phyloP scores from a whole-genome alignment of 2,888 invertebrate genomes.

The Scotopteryx bipunctaria region DNA sequence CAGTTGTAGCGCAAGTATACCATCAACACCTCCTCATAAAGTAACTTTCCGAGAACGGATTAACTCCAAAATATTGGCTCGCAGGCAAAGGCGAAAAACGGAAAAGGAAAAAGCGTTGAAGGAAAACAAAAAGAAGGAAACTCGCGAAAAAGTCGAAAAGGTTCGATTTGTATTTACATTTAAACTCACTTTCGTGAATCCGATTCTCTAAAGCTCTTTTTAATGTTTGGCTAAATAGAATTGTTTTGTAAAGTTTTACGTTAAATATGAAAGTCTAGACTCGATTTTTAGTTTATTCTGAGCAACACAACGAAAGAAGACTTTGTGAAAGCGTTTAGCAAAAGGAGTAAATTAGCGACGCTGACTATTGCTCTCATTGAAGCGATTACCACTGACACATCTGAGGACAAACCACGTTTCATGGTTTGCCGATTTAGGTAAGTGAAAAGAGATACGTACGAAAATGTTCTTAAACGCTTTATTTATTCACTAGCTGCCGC shows the following conservation, averaged over 20 bases:
- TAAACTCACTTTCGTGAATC: conserved; percentile 34
- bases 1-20: conserved; percentile 44
- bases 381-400: conserved; percentile 91
- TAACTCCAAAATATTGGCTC: conserved; percentile 57
- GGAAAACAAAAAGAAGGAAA: conserved; percentile 54
- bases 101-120: conserved; percentile 48
- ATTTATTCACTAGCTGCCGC: no score
- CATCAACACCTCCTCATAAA: conserved; percentile 48
- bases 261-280: conserved; percentile 5
- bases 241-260: conserved; percentile 19
- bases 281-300: conserved; percentile 58
- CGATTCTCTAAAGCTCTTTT: conserved; percentile 39
- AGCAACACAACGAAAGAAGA: conserved; percentile 64
- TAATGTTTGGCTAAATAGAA: conserved; percentile 42
- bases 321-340: conserved; percentile 43
- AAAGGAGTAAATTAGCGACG: conserved; percentile 83
- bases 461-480: no score
- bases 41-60: conserved; percentile 64
- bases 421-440: conserved; percentile 96
- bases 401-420: conserved; percentile 90
- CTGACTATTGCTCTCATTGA: conserved; percentile 97
- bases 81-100: conserved; percentile 52
- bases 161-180: conserved; percentile 49
- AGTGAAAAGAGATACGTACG: conserved; percentile 21
- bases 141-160: conserved; percentile 63